Evolutionary conservation across 2,888 invertebrate species (phyloP).

Genomic region (Coleophora deauratella): DNA sequence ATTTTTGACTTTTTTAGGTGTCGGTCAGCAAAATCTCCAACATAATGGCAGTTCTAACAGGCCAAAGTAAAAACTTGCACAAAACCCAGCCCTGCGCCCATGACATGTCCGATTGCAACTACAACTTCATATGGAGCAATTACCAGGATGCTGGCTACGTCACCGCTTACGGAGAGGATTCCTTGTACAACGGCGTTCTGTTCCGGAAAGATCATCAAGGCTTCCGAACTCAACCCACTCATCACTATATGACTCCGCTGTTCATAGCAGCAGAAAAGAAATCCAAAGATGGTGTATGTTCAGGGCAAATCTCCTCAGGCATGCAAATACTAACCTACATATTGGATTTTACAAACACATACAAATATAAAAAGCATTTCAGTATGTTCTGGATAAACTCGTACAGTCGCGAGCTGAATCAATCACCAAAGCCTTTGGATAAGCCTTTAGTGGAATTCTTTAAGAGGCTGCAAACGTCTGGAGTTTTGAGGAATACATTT

Average conservation of each 20-base stretch:
- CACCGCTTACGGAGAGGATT: constrained; percentile 4
- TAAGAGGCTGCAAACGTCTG: background rate
- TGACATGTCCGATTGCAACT: background rate
- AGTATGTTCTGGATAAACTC: constrained; percentile 1
- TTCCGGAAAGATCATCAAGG: background rate
- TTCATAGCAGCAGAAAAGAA: background rate
- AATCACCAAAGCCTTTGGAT: background rate
- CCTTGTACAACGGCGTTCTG: background rate
- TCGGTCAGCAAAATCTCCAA: too few species aligned
- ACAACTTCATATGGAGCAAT: background rate
- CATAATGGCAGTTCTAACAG: background rate
- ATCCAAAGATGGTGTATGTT: background rate
- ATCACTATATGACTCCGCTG: constrained; percentile 1
- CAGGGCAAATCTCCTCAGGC: background rate
- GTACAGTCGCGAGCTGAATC: background rate
- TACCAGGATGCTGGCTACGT: constrained; percentile 1
- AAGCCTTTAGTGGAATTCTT: background rate
- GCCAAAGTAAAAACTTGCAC: too few species aligned
- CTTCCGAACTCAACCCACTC: background rate
- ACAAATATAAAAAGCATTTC: constrained; percentile 1
- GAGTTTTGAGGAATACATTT: background rate
- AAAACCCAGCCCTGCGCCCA: too few species aligned
- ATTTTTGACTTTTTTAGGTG: too few species aligned
- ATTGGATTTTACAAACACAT: background rate
- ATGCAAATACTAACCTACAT: background rate